Evolutionary conservation across 2,888 invertebrate species (phyloP), one percentile per base, ranked within the genome.

Genomic region (Noctua fimbriata): DNA sequence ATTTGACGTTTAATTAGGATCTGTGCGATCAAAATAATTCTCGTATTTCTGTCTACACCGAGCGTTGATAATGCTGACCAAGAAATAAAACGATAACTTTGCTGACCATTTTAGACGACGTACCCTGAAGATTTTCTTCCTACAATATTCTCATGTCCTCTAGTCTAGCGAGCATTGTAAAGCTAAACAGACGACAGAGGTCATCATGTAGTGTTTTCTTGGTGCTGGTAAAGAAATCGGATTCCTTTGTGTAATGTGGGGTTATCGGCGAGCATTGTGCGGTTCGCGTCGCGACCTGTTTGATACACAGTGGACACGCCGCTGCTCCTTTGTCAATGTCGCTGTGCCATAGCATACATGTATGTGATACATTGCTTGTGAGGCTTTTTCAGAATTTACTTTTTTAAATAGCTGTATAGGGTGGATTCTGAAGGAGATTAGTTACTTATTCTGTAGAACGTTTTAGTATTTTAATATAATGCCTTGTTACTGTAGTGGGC

Each of bases 1-100:
- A 85, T 88, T 85, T 83, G 81, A 87, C 82, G 76, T 87, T 89
- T 85, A 87, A 89, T 89, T 87, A 87, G 84, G 84, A 87, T 82
- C 78, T 65, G 69, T 58, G 73, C 77, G 66, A 87, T 87, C 80
- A 76, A 86, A 83, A 86, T 87, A 82, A 85, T 86, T 52, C 76
- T 83, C 79, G 52, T 55, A 78, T 80, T 86, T 83, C 81, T 81
- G 76, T 82, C 58, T 76, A 69, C 67, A 60, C 36, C 28, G 75
- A 73, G 69, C 16, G 41, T 65, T 76, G 65, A 4, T 73, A 76
- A 65, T 69, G 5, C 41, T 44, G 49, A 65, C 60, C 36, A 67
- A 9, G 67, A 63, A 6, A 18, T 41, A 1, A 9, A 55, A 52
- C 16, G 41, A 24, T 14, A 71, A 69, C 3, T 14, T 69, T 44